Conservation (phyloP, 2,113 vertebrate species). For the Notarius lentiginosus region DNA sequence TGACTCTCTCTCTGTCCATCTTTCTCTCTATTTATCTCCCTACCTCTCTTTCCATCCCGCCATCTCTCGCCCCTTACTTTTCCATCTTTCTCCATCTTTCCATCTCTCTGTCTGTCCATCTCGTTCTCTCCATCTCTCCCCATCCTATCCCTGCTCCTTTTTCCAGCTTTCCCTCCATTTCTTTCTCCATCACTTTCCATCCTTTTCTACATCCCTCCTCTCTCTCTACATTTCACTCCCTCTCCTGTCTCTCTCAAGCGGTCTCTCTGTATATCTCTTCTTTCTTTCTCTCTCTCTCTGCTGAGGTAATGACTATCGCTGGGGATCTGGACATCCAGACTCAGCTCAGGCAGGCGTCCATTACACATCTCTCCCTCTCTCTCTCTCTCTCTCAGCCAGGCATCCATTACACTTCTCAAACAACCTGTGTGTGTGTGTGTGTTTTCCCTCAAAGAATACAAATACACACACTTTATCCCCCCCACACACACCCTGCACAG, state of each 20-base stretch:
- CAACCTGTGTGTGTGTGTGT: slow-evolving; percentile 44
- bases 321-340: slow-evolving; percentile 49
- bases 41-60: background rate
- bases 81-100: background rate
- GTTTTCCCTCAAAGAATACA: slow-evolving; percentile 47
- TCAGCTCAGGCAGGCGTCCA: slow-evolving; percentile 48
- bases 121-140: background rate
- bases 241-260: background rate
- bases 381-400: slow-evolving; percentile 18
- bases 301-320: slow-evolving; percentile 62
- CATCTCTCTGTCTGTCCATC: background rate
- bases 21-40: background rate
- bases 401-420: slow-evolving; percentile 51
- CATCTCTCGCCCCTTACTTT: background rate
- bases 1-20: background rate
- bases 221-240: background rate
- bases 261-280: slow-evolving; percentile 16
- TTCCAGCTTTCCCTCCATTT: background rate
- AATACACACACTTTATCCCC: slow-evolving; percentile 30
- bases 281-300: slow-evolving; percentile 59
- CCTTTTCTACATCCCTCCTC: background rate
- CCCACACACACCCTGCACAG: slow-evolving; percentile 31
- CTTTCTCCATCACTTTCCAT: background rate
- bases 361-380: slow-evolving; percentile 40
- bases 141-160: background rate